Evolutionary conservation across 2,113 vertebrate species (phyloP), one percentile per base, ranked within the genome.

Genomic region (Heterotilapia buettikoferi): DNA sequence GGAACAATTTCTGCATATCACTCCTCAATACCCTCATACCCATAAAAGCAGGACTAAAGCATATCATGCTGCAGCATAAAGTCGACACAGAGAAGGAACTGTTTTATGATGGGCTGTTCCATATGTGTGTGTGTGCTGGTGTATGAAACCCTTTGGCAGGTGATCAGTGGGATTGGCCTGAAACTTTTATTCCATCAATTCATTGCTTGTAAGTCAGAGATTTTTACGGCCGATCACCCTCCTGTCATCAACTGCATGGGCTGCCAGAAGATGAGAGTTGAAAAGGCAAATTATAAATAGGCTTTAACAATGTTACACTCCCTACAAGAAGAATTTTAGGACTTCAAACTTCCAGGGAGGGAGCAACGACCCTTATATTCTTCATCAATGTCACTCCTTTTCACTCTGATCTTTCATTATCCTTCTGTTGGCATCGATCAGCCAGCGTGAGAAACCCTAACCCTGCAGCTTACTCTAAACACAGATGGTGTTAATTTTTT

Each of bases 171-270:
- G 66, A 84, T 29, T 86, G 85, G 89, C 82, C 82, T 56, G 80
- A 50, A 26, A 86, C 79, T 90, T 94, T 86, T 89, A 84, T 92
- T 92, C 66, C 84, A 87, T 53, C 85, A 53, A 86, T 68, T 86
- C 50, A 26, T 90, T 78, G 52, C 84, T 92, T 84, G 79, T 88
- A 90, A 86, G 83, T 73, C 66, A n/a, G 21, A 84, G 52, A 88
- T 82, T 91, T 93, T 94, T 90, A 93, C 86, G 85, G 83, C 82
- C 81, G 86, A 92, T 94, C 84, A 92, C 88, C 81, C 84, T 79
- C 87, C 63, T 88, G 83, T 90, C 93, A 94, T 95, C 92, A 95
- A 81, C 82, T 68, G 29, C 80, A 80, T 63, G 68, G 45, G 36
- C 79, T 90, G 89, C 85, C 90, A 92, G 68, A 83, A 40, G 59